Percentiles rank a stretch among this genome's conserved stretches.
phyloP scores from a whole-genome alignment of 92 coral and sea anemone genomes.

The Palythoa grandis region DNA sequence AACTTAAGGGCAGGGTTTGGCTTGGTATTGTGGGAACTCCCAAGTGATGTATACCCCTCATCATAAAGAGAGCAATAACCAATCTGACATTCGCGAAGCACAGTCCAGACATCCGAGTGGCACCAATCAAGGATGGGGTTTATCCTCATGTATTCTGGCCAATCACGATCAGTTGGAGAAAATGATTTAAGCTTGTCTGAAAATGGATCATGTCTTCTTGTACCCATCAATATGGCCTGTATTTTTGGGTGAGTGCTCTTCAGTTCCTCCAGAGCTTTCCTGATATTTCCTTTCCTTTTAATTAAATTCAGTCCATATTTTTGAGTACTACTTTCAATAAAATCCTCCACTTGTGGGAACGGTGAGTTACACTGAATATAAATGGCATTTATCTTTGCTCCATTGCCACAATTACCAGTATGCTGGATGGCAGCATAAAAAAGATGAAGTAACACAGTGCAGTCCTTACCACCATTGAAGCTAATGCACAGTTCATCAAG shows the following conservation, averaged over 20 bases:
- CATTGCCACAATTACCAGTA: constrained; percentile 23
- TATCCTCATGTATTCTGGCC: constrained; percentile 95
- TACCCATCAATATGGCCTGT: constrained; percentile 90
- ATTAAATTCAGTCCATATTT: constrained; percentile 80
- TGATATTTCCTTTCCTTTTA: constrained; percentile 75
- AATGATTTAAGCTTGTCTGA: constrained; percentile 81
- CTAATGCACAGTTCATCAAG: constrained; percentile 93
- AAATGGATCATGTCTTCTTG: constrained; percentile 96
- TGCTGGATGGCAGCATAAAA: constrained; percentile 71
- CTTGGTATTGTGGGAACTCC: constrained; percentile 82
- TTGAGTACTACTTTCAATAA: constrained; percentile 68
- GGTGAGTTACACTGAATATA: constrained; percentile 85
- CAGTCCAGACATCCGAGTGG: constrained; percentile 91
- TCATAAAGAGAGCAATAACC: constrained; percentile 90
- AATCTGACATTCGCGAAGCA: constrained; percentile 78
- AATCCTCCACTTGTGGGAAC: constrained; percentile 92
- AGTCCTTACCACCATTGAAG: constrained; percentile 98
- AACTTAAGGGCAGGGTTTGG: constrained; percentile 85
- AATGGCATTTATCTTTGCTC: constrained; percentile 73
- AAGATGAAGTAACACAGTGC: constrained; percentile 85
- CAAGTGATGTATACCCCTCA: constrained; percentile 92
- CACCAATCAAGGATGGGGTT: constrained; percentile 98
- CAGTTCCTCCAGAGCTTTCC: constrained; percentile 69
- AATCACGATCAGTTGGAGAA: constrained; percentile 93
- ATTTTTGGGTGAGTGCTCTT: constrained; percentile 80